These are phyloP conservation scores for Cyanoramphus novaezelandiae DNA, from an alignment of 2,113 vertebrate species.

Conservation along the genomic window DNA sequence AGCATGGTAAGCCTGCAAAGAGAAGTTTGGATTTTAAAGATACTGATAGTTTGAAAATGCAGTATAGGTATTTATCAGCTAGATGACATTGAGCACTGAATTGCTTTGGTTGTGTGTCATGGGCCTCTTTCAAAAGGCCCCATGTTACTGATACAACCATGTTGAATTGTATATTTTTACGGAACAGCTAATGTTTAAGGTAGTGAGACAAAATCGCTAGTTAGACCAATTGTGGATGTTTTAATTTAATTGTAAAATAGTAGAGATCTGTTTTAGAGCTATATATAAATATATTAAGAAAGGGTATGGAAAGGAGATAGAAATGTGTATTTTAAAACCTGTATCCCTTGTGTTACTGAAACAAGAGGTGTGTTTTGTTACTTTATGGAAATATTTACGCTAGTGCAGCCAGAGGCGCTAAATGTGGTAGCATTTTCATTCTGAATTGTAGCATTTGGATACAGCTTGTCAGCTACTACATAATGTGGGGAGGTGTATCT, in stretches of 20 bases:
- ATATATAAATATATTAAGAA: constrained; percentile 66
- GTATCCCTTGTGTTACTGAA: constrained; percentile 29
- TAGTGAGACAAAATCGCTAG: constrained; percentile 75
- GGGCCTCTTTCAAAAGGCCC: constrained; percentile 44
- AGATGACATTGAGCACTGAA: constrained; percentile 75
- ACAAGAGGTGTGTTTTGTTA: constrained; percentile 10
- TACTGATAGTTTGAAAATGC: constrained; percentile 52
- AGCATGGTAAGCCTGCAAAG: constrained; percentile 63
- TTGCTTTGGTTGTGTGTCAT: constrained; percentile 51
- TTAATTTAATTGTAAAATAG: constrained; percentile 78
- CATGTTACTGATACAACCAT: constrained; percentile 42
- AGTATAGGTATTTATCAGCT: constrained; percentile 68
- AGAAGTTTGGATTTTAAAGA: constrained; percentile 28
- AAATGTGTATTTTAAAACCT: constrained; percentile 35
- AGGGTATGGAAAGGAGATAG: constrained; percentile 54
- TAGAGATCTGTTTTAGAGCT: constrained; percentile 72
- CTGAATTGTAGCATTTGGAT: constrained; percentile 50
- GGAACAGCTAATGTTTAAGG: constrained; percentile 67
- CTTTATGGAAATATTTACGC: constrained; percentile 2
- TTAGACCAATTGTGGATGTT: constrained; percentile 66
- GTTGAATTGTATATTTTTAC: constrained; percentile 73
- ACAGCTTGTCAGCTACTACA: constrained; percentile 20
- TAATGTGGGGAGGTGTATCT: not conserved
- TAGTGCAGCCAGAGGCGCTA: constrained; percentile 32
- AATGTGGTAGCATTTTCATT: constrained; percentile 35